A percentile compares a stretch with the other conserved stretches of the same genome.
These are phyloP conservation scores for Alethe castanea DNA, from an alignment of 2,113 vertebrate species.

Conservation along the genomic window DNA sequence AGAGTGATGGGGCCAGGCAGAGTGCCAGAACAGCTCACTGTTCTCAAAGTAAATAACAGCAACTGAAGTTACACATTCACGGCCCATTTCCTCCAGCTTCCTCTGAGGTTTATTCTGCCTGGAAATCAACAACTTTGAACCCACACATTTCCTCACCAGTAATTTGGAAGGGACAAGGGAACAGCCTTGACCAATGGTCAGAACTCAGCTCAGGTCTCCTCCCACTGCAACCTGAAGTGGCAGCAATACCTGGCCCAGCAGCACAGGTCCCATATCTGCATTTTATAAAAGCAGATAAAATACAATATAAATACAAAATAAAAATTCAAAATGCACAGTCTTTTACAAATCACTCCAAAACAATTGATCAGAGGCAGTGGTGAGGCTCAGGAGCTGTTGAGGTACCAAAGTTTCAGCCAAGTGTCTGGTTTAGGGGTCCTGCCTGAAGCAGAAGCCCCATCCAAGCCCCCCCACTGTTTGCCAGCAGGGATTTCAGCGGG, in stretches of 20 bases:
- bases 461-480: accelerated
- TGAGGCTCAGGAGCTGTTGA: background rate
- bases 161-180: background rate
- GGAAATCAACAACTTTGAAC: background rate
- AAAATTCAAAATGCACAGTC: background rate
- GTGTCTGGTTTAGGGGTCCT: accelerated
- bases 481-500: background rate
- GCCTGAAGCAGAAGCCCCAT: background rate
- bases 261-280: accelerated
- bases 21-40: background rate
- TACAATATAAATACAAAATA: too few relatives aligned
- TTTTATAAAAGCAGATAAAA: background rate
- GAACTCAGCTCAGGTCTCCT: background rate
- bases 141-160: background rate
- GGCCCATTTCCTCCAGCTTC: background rate
- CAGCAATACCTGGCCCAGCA: background rate
- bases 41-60: background rate
- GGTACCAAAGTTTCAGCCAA: accelerated
- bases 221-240: background rate
- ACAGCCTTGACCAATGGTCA: background rate
- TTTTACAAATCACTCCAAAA: background rate
- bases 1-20: background rate
- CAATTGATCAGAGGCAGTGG: background rate
- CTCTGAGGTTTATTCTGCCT: background rate
- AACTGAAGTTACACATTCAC: background rate